A percentile compares a stretch with the other conserved stretches of the same genome.
phyloP scores from a whole-genome alignment of 1,140 invertebrate species.

The Agrypnia vestita region DNA sequence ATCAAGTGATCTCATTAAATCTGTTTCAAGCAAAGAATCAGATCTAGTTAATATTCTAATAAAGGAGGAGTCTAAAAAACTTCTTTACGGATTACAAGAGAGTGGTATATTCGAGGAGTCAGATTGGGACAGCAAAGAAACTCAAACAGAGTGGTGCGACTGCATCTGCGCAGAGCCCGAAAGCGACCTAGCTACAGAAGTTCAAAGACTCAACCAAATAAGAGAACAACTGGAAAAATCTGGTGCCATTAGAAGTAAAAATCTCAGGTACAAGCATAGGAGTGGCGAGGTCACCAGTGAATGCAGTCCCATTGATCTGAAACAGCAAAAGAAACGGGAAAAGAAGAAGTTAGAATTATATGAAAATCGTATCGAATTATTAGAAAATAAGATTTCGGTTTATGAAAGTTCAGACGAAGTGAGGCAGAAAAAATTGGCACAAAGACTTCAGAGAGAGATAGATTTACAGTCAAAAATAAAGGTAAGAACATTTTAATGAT shows the following conservation, averaged over 20 bases:
- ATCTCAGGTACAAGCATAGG: slow-evolving; percentile 64
- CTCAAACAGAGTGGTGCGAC: slow-evolving; percentile 73
- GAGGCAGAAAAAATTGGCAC: slow-evolving; percentile 74
- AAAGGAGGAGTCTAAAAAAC: slow-evolving; percentile 56
- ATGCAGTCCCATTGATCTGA: slow-evolving; percentile 39
- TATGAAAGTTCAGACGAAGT: slow-evolving; percentile 76
- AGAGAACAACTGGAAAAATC: slow-evolving; percentile 73
- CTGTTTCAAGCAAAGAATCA: slow-evolving; percentile 23
- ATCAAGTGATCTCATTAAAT: slow-evolving; percentile 58
- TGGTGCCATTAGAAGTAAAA: slow-evolving; percentile 71
- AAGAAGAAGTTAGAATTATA: slow-evolving; percentile 74
- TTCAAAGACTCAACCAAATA: slow-evolving; percentile 74
- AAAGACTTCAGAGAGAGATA: slow-evolving; percentile 75
- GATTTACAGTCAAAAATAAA: slow-evolving; percentile 72
- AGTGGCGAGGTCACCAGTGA: slow-evolving; percentile 37
- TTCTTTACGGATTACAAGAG: slow-evolving; percentile 72
- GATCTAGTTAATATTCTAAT: slow-evolving; percentile 34
- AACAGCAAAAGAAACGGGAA: slow-evolving; percentile 57
- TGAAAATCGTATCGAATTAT: slow-evolving; percentile 74
- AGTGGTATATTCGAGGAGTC: slow-evolving; percentile 78
- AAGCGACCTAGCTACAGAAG: slow-evolving; percentile 72
- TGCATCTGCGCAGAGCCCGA: slow-evolving; percentile 65
- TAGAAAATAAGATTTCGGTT: slow-evolving; percentile 75
- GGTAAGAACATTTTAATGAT: slow-evolving; percentile 63
- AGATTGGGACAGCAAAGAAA: slow-evolving; percentile 70